Percentiles rank a stretch among this genome's conserved stretches.
These are phyloP conservation scores for Drosophila ironensis DNA, from an alignment of 1,140 invertebrate genomes.

Conservation along the genomic window DNA sequence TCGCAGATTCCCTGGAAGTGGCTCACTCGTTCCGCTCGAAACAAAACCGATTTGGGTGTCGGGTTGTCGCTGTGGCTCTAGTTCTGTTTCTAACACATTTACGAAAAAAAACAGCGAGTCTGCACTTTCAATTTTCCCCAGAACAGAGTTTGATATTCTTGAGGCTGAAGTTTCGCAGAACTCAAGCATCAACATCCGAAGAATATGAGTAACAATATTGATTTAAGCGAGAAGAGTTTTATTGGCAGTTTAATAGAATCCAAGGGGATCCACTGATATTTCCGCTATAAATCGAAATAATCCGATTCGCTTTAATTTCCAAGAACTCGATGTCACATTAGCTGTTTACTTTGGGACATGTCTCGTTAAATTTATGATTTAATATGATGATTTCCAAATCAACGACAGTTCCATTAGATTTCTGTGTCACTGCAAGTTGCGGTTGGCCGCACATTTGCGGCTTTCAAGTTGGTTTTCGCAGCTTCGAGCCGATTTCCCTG, in stretches of 20 bases:
- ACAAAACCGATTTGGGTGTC: no score
- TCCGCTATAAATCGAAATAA: no score
- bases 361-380: no score
- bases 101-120: neutral
- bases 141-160: constrained; percentile 5
- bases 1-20: constrained; percentile 45
- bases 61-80: no score
- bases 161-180: constrained; percentile 5
- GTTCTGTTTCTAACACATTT: constrained; percentile 2
- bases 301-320: no score
- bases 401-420: neutral
- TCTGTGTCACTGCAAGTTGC: constrained; percentile 1
- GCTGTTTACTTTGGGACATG: no score
- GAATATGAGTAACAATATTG: no score
- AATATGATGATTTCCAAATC: neutral
- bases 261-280: no score
- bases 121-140: constrained; percentile 5
- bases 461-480: constrained; percentile 7
- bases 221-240: no score
- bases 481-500: constrained; percentile 12
- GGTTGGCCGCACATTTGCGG: constrained; percentile 13
- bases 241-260: no score
- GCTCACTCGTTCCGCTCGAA: constrained; percentile 25
- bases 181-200: no score
- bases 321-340: no score